These are phyloP conservation scores for Procavia capensis DNA, from an alignment of 2,113 vertebrate genomes.

Conservation along the genomic window DNA sequence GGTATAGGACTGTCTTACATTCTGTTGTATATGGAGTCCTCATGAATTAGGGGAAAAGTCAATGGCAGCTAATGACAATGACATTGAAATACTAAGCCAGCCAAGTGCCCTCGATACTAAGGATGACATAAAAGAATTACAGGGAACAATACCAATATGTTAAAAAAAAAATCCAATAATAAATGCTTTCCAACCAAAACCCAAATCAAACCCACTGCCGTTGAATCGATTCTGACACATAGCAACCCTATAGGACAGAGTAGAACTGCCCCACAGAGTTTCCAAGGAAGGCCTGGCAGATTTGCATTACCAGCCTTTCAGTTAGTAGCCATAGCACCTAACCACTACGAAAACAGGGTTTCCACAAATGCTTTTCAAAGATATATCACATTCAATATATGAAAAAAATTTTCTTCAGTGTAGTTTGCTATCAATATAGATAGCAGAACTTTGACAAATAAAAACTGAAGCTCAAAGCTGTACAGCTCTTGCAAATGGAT, in stretches of 20 bases:
- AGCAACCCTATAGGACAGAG: too few relatives aligned
- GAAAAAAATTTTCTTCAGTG: neutral
- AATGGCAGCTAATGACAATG: neutral
- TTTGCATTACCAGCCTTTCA: too few relatives aligned
- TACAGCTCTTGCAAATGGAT: neutral
- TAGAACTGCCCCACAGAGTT: too few relatives aligned
- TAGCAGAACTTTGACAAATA: neutral
- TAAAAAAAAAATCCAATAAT: neutral
- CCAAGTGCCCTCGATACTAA: too few relatives aligned
- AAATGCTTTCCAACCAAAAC: neutral
- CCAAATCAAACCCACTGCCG: too few relatives aligned
- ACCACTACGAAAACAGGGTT: too few relatives aligned
- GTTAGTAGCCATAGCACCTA: too few relatives aligned
- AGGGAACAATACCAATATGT: neutral
- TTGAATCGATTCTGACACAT: too few relatives aligned
- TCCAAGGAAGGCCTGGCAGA: too few relatives aligned
- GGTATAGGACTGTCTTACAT: neutral
- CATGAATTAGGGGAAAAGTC: neutral
- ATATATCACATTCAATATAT: neutral
- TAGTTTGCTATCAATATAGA: neutral
- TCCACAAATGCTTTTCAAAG: neutral
- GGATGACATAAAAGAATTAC: neutral
- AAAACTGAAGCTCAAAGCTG: neutral
- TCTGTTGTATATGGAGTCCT: neutral
- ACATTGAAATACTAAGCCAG: neutral